Base-by-base conservation (phyloP, 2,888 invertebrate genomes). In the Anthrax anthrax region DNA sequence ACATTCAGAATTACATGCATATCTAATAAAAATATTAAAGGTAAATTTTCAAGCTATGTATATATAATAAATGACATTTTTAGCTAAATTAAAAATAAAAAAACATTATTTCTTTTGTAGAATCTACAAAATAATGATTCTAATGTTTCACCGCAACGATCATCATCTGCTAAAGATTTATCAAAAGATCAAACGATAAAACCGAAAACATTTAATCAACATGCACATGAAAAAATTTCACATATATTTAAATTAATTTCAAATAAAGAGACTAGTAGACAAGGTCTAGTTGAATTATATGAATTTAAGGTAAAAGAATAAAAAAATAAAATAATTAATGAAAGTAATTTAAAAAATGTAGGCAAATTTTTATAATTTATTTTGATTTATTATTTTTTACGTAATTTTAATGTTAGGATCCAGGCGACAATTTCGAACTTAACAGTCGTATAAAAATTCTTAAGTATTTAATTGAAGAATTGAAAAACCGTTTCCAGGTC, bases 201-300 rank as follows among this genome's bases (percentile, higher is more conserved):
- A 72, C 39, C 69, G 76, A 63, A 70, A 78, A 0, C 70, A 88
- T 49, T 83, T 86, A 4, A 80, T 16, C 16, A 87, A 57, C 78
- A 78, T 17, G 80, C 83, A n/a, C 89, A 91, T 60, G 89, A 88
- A 53, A 81, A 84, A 55, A 70, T 95, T 49, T 84, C 88, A 0
- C 84, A 85, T 58, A 94, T 94, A 58, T 85, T 94, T 57, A 87
- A 85, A 66, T 80, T 91, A 57, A 91, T 94, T 58, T 91, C 91
- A 37, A 83, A 80, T 41, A 90, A 88, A 67, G 86, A 90, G 52
- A 86, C 86, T 51, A 86, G 86, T 4, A 75, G 76, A 55, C 78
- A 89, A 66, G 95, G 92, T 36, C 70, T 95, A 34, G 56, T 60
- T 41, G 64, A 64, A 48, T 59, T 69, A 8, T 64, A 64, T 47